phyloP scores from a whole-genome alignment of 2,888 invertebrate species.

The Leptopterna dolabrata region DNA sequence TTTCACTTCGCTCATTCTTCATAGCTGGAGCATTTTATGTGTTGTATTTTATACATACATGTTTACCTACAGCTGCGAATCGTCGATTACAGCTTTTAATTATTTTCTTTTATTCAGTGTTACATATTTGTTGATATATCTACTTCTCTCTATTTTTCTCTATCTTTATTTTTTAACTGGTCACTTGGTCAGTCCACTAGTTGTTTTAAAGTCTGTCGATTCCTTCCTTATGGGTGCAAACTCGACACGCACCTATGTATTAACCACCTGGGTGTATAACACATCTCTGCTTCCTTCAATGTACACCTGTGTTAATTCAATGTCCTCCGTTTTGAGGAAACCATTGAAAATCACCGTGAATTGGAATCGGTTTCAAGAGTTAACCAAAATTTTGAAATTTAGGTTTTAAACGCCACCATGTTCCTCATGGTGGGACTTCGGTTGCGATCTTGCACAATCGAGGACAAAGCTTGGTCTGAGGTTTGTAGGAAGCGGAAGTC shows the following conservation, averaged over 20 bases:
- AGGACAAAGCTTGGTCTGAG: background rate
- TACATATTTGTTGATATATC: background rate
- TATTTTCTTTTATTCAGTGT: background rate
- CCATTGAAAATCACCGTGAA: too few relatives aligned
- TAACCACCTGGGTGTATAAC: background rate
- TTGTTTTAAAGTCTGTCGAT: background rate
- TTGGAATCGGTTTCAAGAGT: too few relatives aligned
- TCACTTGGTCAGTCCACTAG: background rate
- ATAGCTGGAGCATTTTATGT: background rate
- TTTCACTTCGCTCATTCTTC: background rate
- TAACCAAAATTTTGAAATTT: too few relatives aligned
- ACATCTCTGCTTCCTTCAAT: background rate
- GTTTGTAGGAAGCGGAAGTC: background rate
- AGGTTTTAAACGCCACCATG: too few relatives aligned
- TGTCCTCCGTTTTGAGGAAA: too few relatives aligned
- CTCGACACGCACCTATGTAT: background rate
- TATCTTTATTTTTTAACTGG: background rate
- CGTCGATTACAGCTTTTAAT: background rate
- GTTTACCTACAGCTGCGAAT: background rate
- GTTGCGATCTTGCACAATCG: too few relatives aligned
- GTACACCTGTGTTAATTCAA: too few relatives aligned
- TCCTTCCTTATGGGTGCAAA: background rate
- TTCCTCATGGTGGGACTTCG: too few relatives aligned
- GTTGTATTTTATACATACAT: background rate
- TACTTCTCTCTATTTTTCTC: background rate